A percentile compares a stretch with the other conserved stretches of the same genome.
phyloP scores from a whole-genome alignment of 1,140 invertebrate species.

The Tetranychus urticae region DNA sequence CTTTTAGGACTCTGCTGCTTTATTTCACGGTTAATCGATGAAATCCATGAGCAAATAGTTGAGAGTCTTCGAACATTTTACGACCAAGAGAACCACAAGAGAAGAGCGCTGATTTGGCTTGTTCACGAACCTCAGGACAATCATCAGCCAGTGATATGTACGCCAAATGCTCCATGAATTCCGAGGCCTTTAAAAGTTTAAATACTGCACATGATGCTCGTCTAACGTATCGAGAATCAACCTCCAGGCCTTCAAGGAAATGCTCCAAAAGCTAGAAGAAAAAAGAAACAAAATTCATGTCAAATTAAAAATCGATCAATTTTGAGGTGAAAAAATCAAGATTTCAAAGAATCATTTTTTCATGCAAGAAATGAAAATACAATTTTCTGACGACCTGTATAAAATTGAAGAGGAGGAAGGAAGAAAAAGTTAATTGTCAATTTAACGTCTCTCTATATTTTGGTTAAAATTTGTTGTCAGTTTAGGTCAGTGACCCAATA shows the following conservation, averaged over 20 bases:
- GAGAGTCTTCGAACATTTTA: not conserved
- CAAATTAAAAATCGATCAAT: too few relatives aligned
- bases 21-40: not conserved
- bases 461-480: too few relatives aligned
- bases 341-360: too few relatives aligned
- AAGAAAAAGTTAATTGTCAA: too few relatives aligned
- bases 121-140: not conserved
- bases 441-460: too few relatives aligned
- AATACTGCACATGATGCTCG: not conserved
- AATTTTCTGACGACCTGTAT: too few relatives aligned
- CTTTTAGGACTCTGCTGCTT: too few relatives aligned
- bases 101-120: not conserved
- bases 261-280: not conserved
- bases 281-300: not conserved
- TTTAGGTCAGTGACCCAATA: too few relatives aligned
- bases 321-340: too few relatives aligned
- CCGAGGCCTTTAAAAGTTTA: not conserved
- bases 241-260: not conserved
- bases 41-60: not conserved
- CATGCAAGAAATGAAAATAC: too few relatives aligned
- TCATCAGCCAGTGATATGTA: not conserved
- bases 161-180: not conserved
- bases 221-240: not conserved
- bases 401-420: too few relatives aligned
- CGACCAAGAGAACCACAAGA: not conserved